Percentiles rank a stretch among this genome's conserved stretches.
Evolutionary conservation across 2,797 vertebrate genomes (phyloP).

Genomic region (Amazonetta brasiliensis): DNA sequence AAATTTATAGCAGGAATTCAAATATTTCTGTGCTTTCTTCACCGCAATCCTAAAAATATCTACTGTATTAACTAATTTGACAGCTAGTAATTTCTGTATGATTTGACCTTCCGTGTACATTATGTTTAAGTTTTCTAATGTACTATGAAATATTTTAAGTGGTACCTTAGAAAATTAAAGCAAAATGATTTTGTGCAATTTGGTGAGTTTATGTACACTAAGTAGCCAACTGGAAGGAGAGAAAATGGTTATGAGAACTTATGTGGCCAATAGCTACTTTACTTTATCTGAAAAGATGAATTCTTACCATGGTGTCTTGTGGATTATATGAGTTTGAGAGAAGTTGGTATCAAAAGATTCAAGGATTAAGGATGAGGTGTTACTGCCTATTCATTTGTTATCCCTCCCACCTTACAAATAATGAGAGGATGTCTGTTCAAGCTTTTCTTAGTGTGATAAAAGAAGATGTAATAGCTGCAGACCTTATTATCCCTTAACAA

Average conservation of each 20-base stretch:
- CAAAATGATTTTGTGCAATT: background rate
- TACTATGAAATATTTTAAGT: background rate
- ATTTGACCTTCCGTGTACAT: background rate
- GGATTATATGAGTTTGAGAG: background rate
- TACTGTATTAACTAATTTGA: background rate
- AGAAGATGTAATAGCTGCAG: background rate
- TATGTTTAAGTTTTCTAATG: background rate
- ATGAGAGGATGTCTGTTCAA: background rate
- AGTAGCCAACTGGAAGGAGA: background rate
- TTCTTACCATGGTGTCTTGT: fast-evolving
- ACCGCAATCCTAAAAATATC: background rate
- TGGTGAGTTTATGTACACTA: background rate
- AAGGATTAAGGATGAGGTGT: background rate
- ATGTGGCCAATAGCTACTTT: background rate
- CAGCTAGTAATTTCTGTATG: background rate
- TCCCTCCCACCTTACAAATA: background rate
- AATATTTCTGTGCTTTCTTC: background rate
- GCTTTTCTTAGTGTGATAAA: background rate
- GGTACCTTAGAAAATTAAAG: background rate
- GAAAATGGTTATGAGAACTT: background rate
- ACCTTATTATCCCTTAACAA: background rate
- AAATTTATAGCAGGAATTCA: constrained; percentile 38
- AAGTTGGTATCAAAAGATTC: background rate
- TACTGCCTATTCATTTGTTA: background rate
- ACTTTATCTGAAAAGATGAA: background rate